Percentiles rank a stretch among this genome's conserved stretches.
phyloP scores from a whole-genome alignment of 2,888 invertebrate species.

The Aricia artaxerxes region DNA sequence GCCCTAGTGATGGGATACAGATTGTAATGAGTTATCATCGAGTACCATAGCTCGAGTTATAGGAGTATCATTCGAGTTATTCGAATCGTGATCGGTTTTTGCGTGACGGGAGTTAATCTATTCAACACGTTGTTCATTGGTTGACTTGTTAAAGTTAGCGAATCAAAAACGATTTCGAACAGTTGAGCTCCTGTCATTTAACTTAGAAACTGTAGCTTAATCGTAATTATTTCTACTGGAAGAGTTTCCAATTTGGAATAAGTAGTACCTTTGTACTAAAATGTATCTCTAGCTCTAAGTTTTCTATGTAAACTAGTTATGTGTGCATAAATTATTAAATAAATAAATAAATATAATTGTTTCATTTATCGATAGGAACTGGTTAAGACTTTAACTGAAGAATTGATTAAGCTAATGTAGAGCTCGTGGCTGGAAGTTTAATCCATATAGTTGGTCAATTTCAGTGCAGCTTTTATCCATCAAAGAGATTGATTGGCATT shows the following conservation, averaged over 20 bases:
- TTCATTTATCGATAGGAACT: not conserved
- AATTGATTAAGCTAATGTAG: not conserved
- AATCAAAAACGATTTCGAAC: not conserved
- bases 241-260: too few relatives aligned
- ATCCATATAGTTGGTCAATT: not conserved
- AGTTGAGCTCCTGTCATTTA: not conserved
- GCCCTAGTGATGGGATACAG: constrained; percentile 35
- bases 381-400: not conserved
- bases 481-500: too few relatives aligned
- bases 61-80: not conserved
- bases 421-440: not conserved
- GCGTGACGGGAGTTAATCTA: too few relatives aligned
- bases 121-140: not conserved
- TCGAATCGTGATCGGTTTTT: too few relatives aligned
- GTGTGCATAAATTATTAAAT: not conserved
- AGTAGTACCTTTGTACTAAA: too few relatives aligned
- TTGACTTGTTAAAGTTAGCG: not conserved
- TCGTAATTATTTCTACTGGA: not conserved
- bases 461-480: not conserved
- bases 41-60: not conserved
- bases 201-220: too few relatives aligned
- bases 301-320: too few relatives aligned
- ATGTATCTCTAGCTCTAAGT: too few relatives aligned
- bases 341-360: not conserved
- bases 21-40: not conserved